These are phyloP conservation scores for Mechanitis mazaeus DNA, from an alignment of 2,888 invertebrate genomes.

Conservation along the genomic window DNA sequence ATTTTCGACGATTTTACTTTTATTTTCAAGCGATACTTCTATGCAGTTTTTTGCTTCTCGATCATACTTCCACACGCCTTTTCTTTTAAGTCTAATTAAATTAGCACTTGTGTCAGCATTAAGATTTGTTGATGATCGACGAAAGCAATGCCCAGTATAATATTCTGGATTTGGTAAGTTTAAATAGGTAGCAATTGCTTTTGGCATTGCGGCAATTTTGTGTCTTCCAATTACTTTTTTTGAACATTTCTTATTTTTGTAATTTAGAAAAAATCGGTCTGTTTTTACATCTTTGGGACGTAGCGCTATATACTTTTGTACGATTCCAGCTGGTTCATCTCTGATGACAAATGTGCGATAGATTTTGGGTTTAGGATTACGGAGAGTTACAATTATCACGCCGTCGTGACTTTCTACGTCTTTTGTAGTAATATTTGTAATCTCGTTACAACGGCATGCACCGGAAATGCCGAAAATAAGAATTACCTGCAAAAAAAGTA, in stretches of 20 bases:
- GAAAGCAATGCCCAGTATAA: slow-evolving; percentile 16
- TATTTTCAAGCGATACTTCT: too few relatives aligned
- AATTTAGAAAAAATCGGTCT: slow-evolving; percentile 21
- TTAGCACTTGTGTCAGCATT: too few relatives aligned
- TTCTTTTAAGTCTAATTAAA: too few relatives aligned
- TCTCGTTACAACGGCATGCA: slow-evolving; percentile 20
- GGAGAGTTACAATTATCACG: slow-evolving; percentile 4
- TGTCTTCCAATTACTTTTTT: slow-evolving; percentile 19
- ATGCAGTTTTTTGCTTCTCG: too few relatives aligned
- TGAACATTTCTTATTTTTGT: slow-evolving; percentile 23
- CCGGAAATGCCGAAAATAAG: slow-evolving; percentile 21
- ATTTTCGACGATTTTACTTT: too few relatives aligned
- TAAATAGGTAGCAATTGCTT: slow-evolving; percentile 22
- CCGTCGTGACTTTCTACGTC: slow-evolving; percentile 17
- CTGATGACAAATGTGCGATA: slow-evolving; percentile 12
- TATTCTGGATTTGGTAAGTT: slow-evolving; percentile 9
- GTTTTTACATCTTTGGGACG: slow-evolving; percentile 16
- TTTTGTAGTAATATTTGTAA: slow-evolving; percentile 16
- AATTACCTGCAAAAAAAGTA: slow-evolving; percentile 16
- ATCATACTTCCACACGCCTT: too few relatives aligned
- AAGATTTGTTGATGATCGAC: too few relatives aligned
- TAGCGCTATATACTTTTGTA: slow-evolving; percentile 18
- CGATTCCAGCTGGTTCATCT: slow-evolving; percentile 14
- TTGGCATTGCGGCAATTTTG: slow-evolving; percentile 20
- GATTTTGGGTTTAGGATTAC: too few relatives aligned